Evolutionary conservation across 2,888 invertebrate species (phyloP).

Genomic region (Calliopum simillimum): DNA sequence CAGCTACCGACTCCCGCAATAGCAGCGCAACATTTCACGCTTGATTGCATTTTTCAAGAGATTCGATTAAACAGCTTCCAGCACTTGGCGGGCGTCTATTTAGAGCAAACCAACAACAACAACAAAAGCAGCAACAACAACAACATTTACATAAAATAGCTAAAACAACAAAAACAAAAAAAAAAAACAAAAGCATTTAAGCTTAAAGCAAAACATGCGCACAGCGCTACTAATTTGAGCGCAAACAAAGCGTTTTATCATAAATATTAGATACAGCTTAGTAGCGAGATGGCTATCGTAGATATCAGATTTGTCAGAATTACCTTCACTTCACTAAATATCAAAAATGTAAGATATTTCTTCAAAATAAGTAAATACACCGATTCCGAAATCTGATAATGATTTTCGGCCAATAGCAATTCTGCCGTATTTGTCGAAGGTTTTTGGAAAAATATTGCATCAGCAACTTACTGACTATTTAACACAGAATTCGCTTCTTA

Average conservation of each 20-base stretch:
- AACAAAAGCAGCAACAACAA: not conserved
- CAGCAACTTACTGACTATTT: too few species aligned
- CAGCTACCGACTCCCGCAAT: too few species aligned
- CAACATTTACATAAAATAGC: not conserved
- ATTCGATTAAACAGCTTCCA: conserved; percentile 14
- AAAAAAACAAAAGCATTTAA: conserved; percentile 1
- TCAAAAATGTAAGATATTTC: too few species aligned
- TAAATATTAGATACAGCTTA: conserved; percentile 20
- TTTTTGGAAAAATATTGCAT: too few species aligned
- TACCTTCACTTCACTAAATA: too few species aligned
- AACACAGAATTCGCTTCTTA: too few species aligned
- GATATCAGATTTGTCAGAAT: too few species aligned
- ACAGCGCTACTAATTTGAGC: conserved; percentile 20
- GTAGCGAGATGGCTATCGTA: not conserved
- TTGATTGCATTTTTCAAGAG: conserved; percentile 18
- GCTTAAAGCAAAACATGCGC: not conserved
- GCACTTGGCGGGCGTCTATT: conserved; percentile 20
- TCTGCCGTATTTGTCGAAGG: too few species aligned
- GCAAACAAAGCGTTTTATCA: conserved; percentile 25
- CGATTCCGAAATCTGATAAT: too few species aligned
- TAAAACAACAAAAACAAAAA: not conserved
- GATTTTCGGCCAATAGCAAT: too few species aligned
- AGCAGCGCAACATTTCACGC: conserved; percentile 3
- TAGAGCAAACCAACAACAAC: conserved; percentile 20
- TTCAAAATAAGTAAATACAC: too few species aligned